Evolutionary conservation across 2,888 invertebrate genomes (phyloP).

Genomic region (Acrocera orbiculus): DNA sequence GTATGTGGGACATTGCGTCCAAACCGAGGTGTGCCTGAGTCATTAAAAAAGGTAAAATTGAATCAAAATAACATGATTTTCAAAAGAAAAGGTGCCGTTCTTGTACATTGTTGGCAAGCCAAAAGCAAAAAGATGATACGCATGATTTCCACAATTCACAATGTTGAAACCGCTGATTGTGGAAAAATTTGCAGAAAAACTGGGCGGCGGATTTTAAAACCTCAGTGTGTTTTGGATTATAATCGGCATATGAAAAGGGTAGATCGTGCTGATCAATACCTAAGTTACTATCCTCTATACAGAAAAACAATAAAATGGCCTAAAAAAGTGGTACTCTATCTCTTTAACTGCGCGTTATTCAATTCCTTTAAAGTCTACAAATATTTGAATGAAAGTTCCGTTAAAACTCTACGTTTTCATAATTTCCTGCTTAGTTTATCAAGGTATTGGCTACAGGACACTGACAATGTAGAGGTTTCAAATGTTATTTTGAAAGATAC

Average conservation of each 20-base stretch:
- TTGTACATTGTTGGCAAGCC: background rate
- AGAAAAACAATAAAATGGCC: background rate
- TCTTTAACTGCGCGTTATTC: background rate
- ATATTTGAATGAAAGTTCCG: constrained; percentile 1
- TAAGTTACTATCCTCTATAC: background rate
- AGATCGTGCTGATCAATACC: no score
- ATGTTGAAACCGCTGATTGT: no score
- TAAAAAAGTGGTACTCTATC: background rate
- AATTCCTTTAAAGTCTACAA: background rate
- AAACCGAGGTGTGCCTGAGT: background rate
- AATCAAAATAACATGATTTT: background rate
- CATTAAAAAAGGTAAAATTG: background rate
- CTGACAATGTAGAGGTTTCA: background rate
- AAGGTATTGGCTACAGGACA: background rate
- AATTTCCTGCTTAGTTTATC: background rate
- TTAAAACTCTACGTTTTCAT: background rate
- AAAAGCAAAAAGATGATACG: no score
- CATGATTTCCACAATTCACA: no score
- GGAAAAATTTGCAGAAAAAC: constrained; percentile 1
- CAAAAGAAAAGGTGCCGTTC: background rate
- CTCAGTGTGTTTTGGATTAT: background rate
- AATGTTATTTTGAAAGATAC: background rate
- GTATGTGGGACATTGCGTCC: background rate
- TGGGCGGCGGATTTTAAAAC: background rate
- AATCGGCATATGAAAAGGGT: background rate